Evolutionary conservation across 2,888 invertebrate genomes (phyloP), one percentile per base, ranked within the genome.

Genomic region (Molanna angustata): DNA sequence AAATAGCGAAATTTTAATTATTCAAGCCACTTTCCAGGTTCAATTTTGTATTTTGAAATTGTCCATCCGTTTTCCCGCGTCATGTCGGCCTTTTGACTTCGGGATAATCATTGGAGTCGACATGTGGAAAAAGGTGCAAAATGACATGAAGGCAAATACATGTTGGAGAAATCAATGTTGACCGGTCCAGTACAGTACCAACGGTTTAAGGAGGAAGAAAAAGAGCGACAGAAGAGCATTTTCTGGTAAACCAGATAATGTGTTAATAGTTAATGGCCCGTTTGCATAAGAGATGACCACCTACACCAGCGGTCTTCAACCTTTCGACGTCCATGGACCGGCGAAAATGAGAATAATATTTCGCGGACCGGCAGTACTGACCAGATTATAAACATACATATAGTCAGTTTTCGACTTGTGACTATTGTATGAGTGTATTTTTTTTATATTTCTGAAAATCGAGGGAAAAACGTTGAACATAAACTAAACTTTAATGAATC

Each of bases 161-260:
- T n/a, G n/a, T n/a, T n/a, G n/a, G 4, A 14, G 20, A 33, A n/a
- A 35, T 27, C 11, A 27, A 27, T 27, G 27, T 27, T 27, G 27
- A 27, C 27, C 27, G n/a, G n/a, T n/a, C n/a, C n/a, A n/a, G n/a
- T n/a, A n/a, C n/a, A n/a, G n/a, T n/a, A n/a, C n/a, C n/a, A n/a
- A n/a, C n/a, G n/a, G n/a, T n/a, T n/a, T n/a, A n/a, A n/a, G n/a
- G n/a, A n/a, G n/a, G n/a, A n/a, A n/a, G n/a, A n/a, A n/a, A n/a
- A n/a, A n/a, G n/a, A n/a, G n/a, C n/a, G n/a, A 39, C 37, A 32
- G 45, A 45, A 54, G 32, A 54, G 49, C 54, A 49, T 49, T 54
- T 44, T 45, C 54, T 48, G 40, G 47, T 45, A 44, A 45, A 49
- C 39, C 46, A 46, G 42, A 54, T 46, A 46, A 46, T 31, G 22